Conservation (phyloP, 53 echinoderm and acorn worm genomes). For the Actinopyga echinites region DNA sequence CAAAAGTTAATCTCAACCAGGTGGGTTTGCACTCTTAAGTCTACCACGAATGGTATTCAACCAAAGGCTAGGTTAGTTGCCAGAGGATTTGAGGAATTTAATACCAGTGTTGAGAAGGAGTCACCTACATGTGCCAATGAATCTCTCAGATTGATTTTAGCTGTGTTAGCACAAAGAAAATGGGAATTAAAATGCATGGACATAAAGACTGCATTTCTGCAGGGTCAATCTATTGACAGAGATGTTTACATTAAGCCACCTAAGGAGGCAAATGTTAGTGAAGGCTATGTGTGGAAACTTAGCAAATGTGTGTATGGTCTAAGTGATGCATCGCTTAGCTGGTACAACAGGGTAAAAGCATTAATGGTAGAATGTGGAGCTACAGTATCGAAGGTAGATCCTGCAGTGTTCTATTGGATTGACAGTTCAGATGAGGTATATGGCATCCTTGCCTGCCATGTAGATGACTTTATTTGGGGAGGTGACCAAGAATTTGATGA, state of each 20-base stretch:
- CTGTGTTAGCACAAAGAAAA: constrained; percentile 25
- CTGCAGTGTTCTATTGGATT: constrained; percentile 25
- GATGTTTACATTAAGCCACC: constrained; percentile 28
- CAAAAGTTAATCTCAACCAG: constrained; percentile 20
- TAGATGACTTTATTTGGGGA: constrained; percentile 45
- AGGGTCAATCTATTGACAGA: constrained; percentile 17
- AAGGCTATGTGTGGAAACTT: constrained; percentile 7
- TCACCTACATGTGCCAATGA: constrained; percentile 35
- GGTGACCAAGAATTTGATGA: constrained; percentile 15
- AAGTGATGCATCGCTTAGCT: constrained; percentile 24
- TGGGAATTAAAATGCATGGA: constrained; percentile 30
- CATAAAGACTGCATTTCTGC: neutral
- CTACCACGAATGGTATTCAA: too few species aligned
- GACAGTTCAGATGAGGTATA: neutral
- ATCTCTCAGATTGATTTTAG: constrained; percentile 24
- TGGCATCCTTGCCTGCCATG: constrained; percentile 39
- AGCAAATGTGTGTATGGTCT: constrained; percentile 44
- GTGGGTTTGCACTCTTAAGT: neutral
- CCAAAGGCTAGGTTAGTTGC: constrained; percentile 36
- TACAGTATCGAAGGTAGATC: constrained; percentile 26
- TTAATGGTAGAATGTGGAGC: constrained; percentile 39
- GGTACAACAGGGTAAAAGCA: constrained; percentile 21
- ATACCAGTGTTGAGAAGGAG: neutral
- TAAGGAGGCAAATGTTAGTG: neutral
- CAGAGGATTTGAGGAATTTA: constrained; percentile 33